Evolutionary conservation across 2,888 invertebrate species (phyloP).

Genomic region (Apamea sordens): DNA sequence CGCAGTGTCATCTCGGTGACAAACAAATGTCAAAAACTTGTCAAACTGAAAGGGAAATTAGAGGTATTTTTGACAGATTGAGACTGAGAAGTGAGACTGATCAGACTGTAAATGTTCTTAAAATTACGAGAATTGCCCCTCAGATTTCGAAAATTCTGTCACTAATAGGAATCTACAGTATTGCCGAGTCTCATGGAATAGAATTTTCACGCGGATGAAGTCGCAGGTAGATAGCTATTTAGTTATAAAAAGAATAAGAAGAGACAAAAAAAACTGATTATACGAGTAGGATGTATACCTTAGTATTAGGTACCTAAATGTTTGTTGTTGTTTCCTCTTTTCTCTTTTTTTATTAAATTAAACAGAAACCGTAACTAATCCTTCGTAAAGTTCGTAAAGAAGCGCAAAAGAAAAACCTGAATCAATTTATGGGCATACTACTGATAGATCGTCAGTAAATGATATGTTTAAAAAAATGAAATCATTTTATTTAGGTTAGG

Average conservation of each 20-base stretch:
- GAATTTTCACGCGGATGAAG: not conserved
- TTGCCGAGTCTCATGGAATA: not conserved
- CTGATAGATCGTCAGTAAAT: not conserved
- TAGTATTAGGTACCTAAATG: not conserved
- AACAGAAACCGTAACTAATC: slow-evolving; percentile 5
- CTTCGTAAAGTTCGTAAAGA: slow-evolving; percentile 4
- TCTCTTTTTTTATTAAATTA: too few species aligned
- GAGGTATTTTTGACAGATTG: too few species aligned
- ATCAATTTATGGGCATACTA: not conserved
- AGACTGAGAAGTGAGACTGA: too few species aligned
- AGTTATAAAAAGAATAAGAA: not conserved
- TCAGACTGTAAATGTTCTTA: too few species aligned
- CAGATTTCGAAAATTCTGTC: too few species aligned
- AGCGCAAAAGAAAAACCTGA: not conserved
- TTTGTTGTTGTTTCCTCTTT: not conserved
- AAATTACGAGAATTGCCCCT: too few species aligned
- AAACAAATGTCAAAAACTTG: too few species aligned
- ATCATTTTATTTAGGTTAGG: too few species aligned
- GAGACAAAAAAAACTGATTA: not conserved
- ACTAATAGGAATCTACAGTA: too few species aligned
- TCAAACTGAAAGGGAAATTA: too few species aligned
- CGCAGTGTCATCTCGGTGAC: too few species aligned
- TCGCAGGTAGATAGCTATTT: not conserved
- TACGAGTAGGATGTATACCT: not conserved
- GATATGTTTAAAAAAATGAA: too few species aligned